A percentile compares a stretch with the other conserved stretches of the same genome.
These are phyloP conservation scores for Orthonyx spaldingii DNA, from an alignment of 2,113 vertebrate species.

Conservation along the genomic window DNA sequence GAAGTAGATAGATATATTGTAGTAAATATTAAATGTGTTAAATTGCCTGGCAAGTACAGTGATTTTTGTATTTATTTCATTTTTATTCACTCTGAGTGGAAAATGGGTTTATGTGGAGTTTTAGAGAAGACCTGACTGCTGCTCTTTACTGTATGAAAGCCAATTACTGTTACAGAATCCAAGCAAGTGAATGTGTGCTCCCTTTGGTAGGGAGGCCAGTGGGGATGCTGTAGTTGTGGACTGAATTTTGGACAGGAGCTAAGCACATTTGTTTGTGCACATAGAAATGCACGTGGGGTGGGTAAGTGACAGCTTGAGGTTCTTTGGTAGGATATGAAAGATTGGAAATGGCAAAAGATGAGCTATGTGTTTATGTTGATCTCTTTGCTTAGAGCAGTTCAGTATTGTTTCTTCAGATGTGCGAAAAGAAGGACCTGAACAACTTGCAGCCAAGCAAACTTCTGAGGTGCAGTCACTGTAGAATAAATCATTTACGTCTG, in stretches of 20 bases:
- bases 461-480: not conserved
- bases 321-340: not conserved
- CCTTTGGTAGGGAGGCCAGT: not conserved
- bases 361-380: not conserved
- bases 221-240: not conserved
- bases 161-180: not conserved
- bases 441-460: not conserved
- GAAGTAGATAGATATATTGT: not conserved
- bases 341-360: not conserved
- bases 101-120: not conserved
- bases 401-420: not conserved
- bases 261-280: rapidly evolving
- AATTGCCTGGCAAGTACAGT: not conserved
- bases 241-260: not conserved
- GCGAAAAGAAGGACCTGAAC: not conserved
- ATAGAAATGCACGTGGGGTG: rapidly evolving
- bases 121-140: not conserved
- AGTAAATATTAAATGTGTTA: not conserved
- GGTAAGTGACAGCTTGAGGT: not conserved
- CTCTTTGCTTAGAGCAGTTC: not conserved
- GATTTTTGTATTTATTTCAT: not conserved
- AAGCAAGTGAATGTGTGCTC: not conserved
- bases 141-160: not conserved
- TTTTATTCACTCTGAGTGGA: not conserved
- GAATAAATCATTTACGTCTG: not conserved